Evolutionary conservation across 2,888 invertebrate genomes (phyloP), one percentile per base, ranked within the genome.

Genomic region (Timema podura): DNA sequence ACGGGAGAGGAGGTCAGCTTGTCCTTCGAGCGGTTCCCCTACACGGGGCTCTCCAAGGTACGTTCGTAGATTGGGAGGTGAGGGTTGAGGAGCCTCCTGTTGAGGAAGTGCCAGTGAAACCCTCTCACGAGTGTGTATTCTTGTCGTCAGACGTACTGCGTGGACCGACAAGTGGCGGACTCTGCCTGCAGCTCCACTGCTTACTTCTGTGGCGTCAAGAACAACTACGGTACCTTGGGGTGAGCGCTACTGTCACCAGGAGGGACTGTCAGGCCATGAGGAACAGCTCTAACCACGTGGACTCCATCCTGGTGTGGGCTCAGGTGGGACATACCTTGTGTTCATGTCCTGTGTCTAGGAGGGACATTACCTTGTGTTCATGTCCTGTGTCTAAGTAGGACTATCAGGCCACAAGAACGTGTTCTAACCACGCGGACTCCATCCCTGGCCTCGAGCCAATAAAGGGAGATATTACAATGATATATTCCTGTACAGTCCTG

Each of bases 111-210:
- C n/a, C n/a, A n/a, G n/a, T n/a, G n/a, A n/a, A n/a, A n/a, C n/a
- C n/a, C n/a, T n/a, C n/a, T n/a, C n/a, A n/a, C n/a, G n/a, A n/a
- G n/a, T n/a, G n/a, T n/a, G n/a, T n/a, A n/a, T n/a, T n/a, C n/a
- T n/a, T n/a, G n/a, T n/a, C n/a, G n/a, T n/a, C 81, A 92, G 90
- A 91, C 91, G 0, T 92, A 91, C 78, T 89, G 91, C 75, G 86
- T 91, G 1, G 89, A 92, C 77, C 82, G 83, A 64, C 89, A 91
- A 78, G 91, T 92, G 0, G 87, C 93, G 0, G 95, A 95, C 78
- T 93, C 93, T 0, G 93, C 94, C 0, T 92, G 90, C 77, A 90
- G 92, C 2, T 90, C 91, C 0, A 94, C 93, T 0, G 92, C 93
- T 0, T 92, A 91, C 77, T 81, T 93, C 57, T 84, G 87, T 16